Conservation (phyloP, 2,113 vertebrate species). For the Microtus richardsoni region DNA sequence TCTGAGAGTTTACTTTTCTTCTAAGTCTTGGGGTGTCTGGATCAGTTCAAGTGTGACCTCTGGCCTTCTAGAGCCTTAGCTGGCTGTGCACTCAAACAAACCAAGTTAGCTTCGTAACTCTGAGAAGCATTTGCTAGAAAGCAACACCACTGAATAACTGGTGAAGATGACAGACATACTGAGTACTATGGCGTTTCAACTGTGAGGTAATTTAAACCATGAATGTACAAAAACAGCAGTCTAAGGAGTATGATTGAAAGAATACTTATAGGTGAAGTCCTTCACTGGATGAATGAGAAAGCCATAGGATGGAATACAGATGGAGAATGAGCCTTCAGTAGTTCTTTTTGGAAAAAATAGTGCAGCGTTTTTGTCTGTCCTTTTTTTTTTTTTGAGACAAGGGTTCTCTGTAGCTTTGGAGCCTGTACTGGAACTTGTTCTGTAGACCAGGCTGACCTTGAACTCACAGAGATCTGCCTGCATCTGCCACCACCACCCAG, state of each 20-base stretch:
- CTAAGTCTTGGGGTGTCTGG: neutral
- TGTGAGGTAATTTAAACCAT: neutral
- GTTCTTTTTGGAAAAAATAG: neutral
- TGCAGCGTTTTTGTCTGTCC: neutral
- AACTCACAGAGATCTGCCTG: too few relatives aligned
- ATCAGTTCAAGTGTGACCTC: neutral
- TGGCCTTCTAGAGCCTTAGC: neutral
- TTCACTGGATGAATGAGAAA: constrained; percentile 9
- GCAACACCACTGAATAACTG: neutral
- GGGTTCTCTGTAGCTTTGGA: too few relatives aligned
- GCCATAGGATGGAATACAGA: neutral
- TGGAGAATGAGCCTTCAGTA: neutral
- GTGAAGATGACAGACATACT: neutral
- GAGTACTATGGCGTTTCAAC: neutral
- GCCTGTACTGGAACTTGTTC: too few relatives aligned
- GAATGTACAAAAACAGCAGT: neutral
- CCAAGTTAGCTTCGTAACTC: neutral
- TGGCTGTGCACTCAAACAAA: neutral
- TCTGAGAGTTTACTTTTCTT: neutral
- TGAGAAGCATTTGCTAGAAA: neutral
- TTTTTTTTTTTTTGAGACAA: too few relatives aligned
- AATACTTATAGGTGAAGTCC: neutral
- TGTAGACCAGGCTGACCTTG: too few relatives aligned
- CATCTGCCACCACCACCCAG: too few relatives aligned
- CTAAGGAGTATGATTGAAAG: constrained; percentile 5